phyloP scores from a whole-genome alignment of 2,888 invertebrate genomes.

The Lasioglossum pauxillum region DNA sequence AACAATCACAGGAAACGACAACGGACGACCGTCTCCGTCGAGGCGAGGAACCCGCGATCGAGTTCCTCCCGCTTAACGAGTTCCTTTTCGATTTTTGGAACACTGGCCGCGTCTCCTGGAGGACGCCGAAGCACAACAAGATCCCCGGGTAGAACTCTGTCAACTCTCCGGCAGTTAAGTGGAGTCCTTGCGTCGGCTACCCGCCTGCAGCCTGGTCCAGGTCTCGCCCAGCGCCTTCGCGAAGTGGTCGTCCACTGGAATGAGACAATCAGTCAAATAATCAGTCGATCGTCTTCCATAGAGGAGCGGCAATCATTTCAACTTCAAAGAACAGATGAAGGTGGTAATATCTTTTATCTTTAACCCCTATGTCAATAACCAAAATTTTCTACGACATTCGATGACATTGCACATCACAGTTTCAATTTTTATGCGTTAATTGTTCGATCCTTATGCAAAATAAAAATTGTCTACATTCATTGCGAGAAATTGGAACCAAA shows the following conservation, averaged over 20 bases:
- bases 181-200: slow-evolving; percentile 80
- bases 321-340: background rate
- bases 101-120: slow-evolving; percentile 15
- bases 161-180: slow-evolving; percentile 74
- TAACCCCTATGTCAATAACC: background rate
- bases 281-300: background rate
- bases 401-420: no score
- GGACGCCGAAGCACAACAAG: slow-evolving; percentile 18
- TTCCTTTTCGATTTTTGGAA: background rate
- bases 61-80: background rate
- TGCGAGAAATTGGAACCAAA: no score
- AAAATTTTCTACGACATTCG: background rate
- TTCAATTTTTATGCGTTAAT: no score
- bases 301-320: background rate
- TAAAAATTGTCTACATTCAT: no score
- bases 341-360: background rate
- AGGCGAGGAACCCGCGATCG: background rate
- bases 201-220: slow-evolving; percentile 83
- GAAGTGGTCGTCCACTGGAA: slow-evolving; percentile 82
- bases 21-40: background rate
- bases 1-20: background rate
- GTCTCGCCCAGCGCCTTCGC: slow-evolving; percentile 83
- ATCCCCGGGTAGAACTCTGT: slow-evolving; percentile 22
- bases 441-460: no score
- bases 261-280: background rate